These are phyloP conservation scores for Eurois occulta DNA, from an alignment of 2,888 invertebrate species.

Conservation along the genomic window DNA sequence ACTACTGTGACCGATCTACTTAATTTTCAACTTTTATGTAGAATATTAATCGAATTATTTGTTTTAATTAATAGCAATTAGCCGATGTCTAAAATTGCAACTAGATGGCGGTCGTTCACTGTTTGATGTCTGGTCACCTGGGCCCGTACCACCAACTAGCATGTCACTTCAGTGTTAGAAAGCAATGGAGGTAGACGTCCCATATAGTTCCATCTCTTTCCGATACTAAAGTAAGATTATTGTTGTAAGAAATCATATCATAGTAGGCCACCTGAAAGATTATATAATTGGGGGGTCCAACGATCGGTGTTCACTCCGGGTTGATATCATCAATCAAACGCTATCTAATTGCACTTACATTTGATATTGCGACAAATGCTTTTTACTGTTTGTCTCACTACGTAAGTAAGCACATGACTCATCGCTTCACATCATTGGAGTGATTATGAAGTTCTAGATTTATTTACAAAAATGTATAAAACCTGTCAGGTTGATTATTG, in stretches of 20 bases:
- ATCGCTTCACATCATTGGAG: neutral
- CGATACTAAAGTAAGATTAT: neutral
- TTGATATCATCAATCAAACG: neutral
- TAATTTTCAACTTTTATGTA: conserved; percentile 10
- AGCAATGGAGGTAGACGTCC: neutral
- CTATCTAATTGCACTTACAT: neutral
- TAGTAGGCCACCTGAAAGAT: neutral
- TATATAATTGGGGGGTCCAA: neutral
- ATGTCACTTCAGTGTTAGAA: neutral
- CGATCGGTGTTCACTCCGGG: neutral
- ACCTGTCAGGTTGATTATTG: conserved; percentile 22
- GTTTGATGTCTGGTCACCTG: neutral
- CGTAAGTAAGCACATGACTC: conserved; percentile 2
- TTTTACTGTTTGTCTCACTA: neutral
- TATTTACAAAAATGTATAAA: neutral
- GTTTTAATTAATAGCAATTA: conserved; percentile 13
- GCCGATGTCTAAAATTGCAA: neutral
- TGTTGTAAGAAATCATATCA: neutral
- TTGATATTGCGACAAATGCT: neutral
- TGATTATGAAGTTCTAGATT: neutral
- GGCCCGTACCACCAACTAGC: neutral
- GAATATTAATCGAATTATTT: conserved; percentile 26
- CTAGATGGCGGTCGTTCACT: too few species aligned
- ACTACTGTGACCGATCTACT: conserved; percentile 18
- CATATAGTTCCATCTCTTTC: neutral